These are phyloP conservation scores for Drosophila falleni DNA, from an alignment of 2,888 invertebrate species.

Conservation along the genomic window DNA sequence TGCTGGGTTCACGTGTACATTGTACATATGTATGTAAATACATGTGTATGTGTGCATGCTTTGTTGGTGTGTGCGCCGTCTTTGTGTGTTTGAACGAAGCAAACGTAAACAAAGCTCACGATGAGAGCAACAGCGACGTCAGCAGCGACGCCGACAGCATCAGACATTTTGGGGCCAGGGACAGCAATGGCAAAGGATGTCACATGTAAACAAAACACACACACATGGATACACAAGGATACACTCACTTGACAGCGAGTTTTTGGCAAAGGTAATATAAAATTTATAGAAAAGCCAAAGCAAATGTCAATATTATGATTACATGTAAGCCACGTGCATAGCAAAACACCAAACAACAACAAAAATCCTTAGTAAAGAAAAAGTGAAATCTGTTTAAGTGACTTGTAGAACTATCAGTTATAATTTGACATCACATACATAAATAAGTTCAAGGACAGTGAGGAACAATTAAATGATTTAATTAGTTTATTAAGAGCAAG, in stretches of 20 bases:
- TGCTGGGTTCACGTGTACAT: slow-evolving; percentile 32
- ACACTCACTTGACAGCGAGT: slow-evolving; percentile 20
- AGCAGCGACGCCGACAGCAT: slow-evolving; percentile 43
- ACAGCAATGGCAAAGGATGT: slow-evolving; percentile 66
- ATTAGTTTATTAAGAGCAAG: slow-evolving; percentile 28
- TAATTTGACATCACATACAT: neutral
- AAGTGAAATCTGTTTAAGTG: slow-evolving; percentile 24
- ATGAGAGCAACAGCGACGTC: slow-evolving; percentile 35
- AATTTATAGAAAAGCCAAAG: slow-evolving; percentile 69
- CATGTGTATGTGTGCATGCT: slow-evolving; percentile 29
- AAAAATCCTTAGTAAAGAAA: slow-evolving; percentile 5
- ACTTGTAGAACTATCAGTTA: slow-evolving; percentile 16
- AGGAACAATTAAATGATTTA: slow-evolving; percentile 22
- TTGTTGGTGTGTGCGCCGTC: slow-evolving; percentile 51
- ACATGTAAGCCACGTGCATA: slow-evolving; percentile 40
- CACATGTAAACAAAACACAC: slow-evolving; percentile 66
- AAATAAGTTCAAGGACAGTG: slow-evolving; percentile 59
- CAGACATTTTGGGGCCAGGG: slow-evolving; percentile 78
- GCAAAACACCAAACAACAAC: slow-evolving; percentile 12
- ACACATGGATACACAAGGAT: neutral
- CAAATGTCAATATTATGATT: slow-evolving; percentile 65
- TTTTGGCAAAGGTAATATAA: slow-evolving; percentile 69
- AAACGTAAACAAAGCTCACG: slow-evolving; percentile 71
- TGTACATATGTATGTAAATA: slow-evolving; percentile 9
- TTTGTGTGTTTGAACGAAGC: slow-evolving; percentile 74